Evolutionary conservation across 2,113 vertebrate genomes (phyloP).

Genomic region (Orycteropus afer): DNA sequence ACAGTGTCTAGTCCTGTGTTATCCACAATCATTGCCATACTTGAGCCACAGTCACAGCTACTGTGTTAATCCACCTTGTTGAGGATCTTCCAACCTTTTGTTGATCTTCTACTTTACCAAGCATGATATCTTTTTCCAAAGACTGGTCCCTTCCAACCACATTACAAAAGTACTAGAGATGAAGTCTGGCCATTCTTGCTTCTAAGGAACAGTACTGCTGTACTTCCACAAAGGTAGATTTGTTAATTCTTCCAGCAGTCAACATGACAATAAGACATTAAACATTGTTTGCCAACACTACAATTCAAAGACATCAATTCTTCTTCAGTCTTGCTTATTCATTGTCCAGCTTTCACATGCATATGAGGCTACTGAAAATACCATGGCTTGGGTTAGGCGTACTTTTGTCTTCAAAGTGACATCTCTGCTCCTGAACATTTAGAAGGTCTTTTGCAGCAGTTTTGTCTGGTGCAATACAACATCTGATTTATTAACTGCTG

Average conservation of each 20-base stretch:
- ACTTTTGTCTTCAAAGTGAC: not conserved
- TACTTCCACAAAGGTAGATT: too few relatives aligned
- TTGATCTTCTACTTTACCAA: not conserved
- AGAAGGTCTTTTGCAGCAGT: not conserved
- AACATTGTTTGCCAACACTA: not conserved
- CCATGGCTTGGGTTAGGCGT: not conserved
- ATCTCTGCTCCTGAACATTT: not conserved
- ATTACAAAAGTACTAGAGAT: not conserved
- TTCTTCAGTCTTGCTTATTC: not conserved
- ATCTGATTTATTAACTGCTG: not conserved
- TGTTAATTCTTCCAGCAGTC: not conserved
- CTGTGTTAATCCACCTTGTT: not conserved
- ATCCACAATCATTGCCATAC: not conserved
- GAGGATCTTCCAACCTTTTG: not conserved
- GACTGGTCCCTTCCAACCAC: not conserved
- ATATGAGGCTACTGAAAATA: not conserved
- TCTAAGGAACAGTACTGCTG: not conserved
- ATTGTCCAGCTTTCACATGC: not conserved
- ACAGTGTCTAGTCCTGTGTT: not conserved
- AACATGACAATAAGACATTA: too few relatives aligned
- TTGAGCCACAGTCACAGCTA: not conserved
- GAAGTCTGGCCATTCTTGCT: not conserved
- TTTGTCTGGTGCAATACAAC: not conserved
- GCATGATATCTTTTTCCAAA: too few relatives aligned
- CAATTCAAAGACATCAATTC: too few relatives aligned